A percentile compares a stretch with the other conserved stretches of the same genome.
These are phyloP conservation scores for Gerris buenoi DNA, from an alignment of 1,140 invertebrate genomes.

Conservation along the genomic window DNA sequence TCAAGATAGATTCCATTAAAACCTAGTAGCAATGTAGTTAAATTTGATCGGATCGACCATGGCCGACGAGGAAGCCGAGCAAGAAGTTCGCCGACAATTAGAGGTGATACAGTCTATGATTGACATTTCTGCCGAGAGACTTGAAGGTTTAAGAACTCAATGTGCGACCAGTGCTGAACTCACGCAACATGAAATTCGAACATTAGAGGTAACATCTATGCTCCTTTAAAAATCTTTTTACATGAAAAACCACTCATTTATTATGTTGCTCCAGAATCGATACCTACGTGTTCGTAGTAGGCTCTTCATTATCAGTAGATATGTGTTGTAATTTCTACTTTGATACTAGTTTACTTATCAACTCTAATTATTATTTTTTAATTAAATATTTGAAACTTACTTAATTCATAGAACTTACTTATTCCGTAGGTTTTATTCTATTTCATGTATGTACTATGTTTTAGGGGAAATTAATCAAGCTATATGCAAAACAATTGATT, in stretches of 20 bases:
- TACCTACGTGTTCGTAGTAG: too few relatives aligned
- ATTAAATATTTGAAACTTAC: too few relatives aligned
- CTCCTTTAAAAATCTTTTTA: too few relatives aligned
- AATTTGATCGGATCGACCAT: constrained; percentile 9
- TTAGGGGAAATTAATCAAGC: constrained; percentile 82
- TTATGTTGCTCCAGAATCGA: background rate
- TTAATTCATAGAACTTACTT: too few relatives aligned
- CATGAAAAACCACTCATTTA: too few relatives aligned
- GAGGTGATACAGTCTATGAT: constrained; percentile 75
- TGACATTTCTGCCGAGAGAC: constrained; percentile 78
- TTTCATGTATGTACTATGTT: background rate
- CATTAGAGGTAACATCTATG: constrained; percentile 72
- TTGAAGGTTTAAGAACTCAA: constrained; percentile 79
- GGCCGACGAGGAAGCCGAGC: constrained; percentile 20
- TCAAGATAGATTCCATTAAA: too few relatives aligned
- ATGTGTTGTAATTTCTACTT: too few relatives aligned
- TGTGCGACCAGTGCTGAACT: constrained; percentile 81
- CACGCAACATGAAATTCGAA: constrained; percentile 88
- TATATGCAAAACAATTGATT: constrained; percentile 79
- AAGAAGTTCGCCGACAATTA: constrained; percentile 17
- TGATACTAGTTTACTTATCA: too few relatives aligned
- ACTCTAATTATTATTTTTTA: too few relatives aligned
- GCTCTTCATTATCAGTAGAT: too few relatives aligned
- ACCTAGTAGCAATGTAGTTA: too few relatives aligned
- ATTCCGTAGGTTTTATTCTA: background rate